Evolutionary conservation across 2,113 vertebrate species (phyloP).

Genomic region (Petaurus breviceps): DNA sequence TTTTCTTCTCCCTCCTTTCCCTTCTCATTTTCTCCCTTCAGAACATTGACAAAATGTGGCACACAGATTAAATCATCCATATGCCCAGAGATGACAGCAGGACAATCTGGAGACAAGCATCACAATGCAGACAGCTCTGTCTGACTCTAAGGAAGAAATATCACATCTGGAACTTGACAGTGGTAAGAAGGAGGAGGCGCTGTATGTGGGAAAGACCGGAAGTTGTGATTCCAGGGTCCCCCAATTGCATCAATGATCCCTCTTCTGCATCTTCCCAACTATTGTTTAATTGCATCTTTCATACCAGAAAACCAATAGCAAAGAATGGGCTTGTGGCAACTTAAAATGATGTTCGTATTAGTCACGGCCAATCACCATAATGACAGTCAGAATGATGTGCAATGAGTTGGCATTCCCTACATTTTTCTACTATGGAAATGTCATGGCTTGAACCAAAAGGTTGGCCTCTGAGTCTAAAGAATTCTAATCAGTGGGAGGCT

Average conservation of each 20-base stretch:
- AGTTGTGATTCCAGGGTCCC: not conserved
- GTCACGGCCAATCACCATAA: not conserved
- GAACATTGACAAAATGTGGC: not conserved
- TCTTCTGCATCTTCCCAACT: not conserved
- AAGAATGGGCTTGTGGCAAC: not conserved
- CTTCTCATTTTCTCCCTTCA: not conserved
- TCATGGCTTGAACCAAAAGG: not conserved
- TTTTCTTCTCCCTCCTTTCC: not conserved
- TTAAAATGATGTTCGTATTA: not conserved
- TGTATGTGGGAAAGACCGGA: not conserved
- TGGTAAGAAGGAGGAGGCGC: not conserved
- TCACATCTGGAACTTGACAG: not conserved
- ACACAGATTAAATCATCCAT: not conserved
- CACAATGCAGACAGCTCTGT: not conserved
- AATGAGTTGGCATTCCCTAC: not conserved
- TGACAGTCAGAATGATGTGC: not conserved
- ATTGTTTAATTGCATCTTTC: not conserved
- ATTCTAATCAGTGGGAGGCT: not conserved
- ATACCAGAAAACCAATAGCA: not conserved
- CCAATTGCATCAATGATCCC: not conserved
- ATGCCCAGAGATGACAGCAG: not conserved
- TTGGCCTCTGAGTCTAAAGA: not conserved
- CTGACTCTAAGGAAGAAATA: not conserved
- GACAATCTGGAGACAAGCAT: not conserved
- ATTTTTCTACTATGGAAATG: not conserved